A percentile compares a stretch with the other conserved stretches of the same genome.
Evolutionary conservation across 2,797 vertebrate species (phyloP).

Genomic region (Eulemur rubriventer): DNA sequence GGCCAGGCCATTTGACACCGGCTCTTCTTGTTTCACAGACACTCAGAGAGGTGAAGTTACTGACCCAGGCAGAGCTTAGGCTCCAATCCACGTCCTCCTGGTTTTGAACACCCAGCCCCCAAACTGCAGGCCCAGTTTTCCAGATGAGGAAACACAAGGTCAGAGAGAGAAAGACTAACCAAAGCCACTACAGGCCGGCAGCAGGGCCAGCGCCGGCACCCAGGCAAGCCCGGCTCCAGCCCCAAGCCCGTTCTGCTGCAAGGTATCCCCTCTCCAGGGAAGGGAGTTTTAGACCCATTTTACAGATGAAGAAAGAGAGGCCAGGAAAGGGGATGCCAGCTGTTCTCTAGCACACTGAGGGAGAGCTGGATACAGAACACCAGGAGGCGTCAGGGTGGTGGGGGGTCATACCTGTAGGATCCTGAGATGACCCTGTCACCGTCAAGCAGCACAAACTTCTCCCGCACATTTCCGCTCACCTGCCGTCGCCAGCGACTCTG

Average conservation of each 20-base stretch:
- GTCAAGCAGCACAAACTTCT: conserved; percentile 92
- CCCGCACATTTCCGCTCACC: conserved; percentile 89
- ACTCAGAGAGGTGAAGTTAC: neutral
- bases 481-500: conserved; percentile 86
- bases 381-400: rapidly evolving
- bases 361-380: neutral
- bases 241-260: rapidly evolving
- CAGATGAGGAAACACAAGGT: neutral
- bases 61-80: neutral
- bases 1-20: rapidly evolving
- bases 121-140: neutral
- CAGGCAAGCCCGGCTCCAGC: neutral
- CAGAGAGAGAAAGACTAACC: neutral
- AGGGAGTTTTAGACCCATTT: neutral
- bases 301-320: neutral
- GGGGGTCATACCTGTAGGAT: conserved; percentile 90
- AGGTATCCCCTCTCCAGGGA: rapidly evolving
- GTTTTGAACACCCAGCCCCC: neutral
- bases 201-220: rapidly evolving
- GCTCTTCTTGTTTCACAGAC: neutral
- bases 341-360: neutral
- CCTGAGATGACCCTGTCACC: conserved; percentile 90
- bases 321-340: neutral
- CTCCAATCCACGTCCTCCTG: neutral
- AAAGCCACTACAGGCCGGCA: neutral